Evolutionary conservation across 2,113 vertebrate genomes (phyloP).

Genomic region (Sinosuthora webbiana): DNA sequence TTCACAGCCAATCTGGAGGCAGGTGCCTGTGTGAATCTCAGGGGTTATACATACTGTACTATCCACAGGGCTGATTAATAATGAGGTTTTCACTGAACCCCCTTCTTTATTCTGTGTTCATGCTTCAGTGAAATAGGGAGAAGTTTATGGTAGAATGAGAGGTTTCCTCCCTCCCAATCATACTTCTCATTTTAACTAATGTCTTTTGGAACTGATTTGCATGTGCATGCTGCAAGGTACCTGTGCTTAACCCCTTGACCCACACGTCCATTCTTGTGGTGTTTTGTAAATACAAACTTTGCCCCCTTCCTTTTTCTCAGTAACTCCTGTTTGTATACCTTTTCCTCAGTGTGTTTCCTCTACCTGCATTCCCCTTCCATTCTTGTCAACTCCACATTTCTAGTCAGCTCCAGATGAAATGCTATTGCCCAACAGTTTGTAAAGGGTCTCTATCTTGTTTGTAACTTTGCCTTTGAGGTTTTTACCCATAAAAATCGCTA

Average conservation of each 20-base stretch:
- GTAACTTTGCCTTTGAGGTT: not conserved
- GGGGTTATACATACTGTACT: constrained; percentile 53
- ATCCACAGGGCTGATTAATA: constrained; percentile 54
- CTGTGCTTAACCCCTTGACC: not conserved
- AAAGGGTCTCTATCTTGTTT: not conserved
- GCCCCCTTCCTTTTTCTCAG: not conserved
- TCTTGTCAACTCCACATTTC: not conserved
- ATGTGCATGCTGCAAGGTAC: not conserved
- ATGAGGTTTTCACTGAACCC: constrained; percentile 20
- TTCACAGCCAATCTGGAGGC: constrained; percentile 44
- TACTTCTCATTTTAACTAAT: constrained; percentile 50
- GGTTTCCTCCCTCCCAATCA: constrained; percentile 48
- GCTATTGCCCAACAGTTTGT: not conserved
- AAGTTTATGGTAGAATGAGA: constrained; percentile 51
- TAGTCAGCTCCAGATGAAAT: not conserved
- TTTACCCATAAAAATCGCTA: not conserved
- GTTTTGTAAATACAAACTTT: not conserved
- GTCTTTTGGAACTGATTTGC: constrained; percentile 51
- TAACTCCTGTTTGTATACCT: not conserved
- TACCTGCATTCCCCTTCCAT: not conserved
- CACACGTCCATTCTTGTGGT: not conserved
- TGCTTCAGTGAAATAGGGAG: constrained; percentile 55
- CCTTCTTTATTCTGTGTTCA: constrained; percentile 45
- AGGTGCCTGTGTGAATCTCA: constrained; percentile 67
- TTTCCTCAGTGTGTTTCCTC: not conserved